Conservation (phyloP, 2,113 vertebrate species). For the Chascanopsetta lugubris region DNA sequence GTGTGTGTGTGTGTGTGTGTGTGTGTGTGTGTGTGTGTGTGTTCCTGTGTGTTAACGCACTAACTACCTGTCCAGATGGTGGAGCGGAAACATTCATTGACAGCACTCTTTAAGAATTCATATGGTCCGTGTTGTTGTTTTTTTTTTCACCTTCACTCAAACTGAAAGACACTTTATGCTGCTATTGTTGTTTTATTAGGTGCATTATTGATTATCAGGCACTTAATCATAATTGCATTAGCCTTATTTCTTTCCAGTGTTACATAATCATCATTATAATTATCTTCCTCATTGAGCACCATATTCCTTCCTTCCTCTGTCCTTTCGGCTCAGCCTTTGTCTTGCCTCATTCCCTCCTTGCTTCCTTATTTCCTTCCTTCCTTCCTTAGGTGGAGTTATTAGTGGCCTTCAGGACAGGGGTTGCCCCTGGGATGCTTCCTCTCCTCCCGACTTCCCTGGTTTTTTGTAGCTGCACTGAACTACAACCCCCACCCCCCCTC, state of each 20-base stretch:
- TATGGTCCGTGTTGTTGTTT: conserved; percentile 12
- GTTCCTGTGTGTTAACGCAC: conserved; percentile 54
- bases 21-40: too few species aligned
- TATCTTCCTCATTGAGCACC: conserved; percentile 9
- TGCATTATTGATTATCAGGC: conserved; percentile 1
- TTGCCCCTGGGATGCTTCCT: conserved; percentile 51
- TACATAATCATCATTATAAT: conserved; percentile 12
- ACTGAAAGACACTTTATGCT: conserved; percentile 9
- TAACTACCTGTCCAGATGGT: conserved; percentile 73
- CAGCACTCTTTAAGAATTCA: conserved; percentile 37
- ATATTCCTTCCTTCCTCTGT: conserved; percentile 4
- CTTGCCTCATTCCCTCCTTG: conserved; percentile 10
- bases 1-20: conserved; percentile 56
- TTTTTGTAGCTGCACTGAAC: conserved; percentile 48
- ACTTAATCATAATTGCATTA: neutral
- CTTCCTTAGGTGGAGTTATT: conserved; percentile 34
- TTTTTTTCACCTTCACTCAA: conserved; percentile 16
- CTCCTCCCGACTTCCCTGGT: conserved; percentile 37
- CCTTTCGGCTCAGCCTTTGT: conserved; percentile 23
- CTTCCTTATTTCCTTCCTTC: conserved; percentile 15
- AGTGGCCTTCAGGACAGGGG: conserved; percentile 53
- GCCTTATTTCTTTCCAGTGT: neutral
- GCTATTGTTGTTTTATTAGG: neutral
- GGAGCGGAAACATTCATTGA: conserved; percentile 56
- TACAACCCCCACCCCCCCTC: too few species aligned